Evolutionary conservation across 2,888 invertebrate genomes (phyloP), one percentile per base, ranked within the genome.

Genomic region (Spatulosminthurus flaviceps): DNA sequence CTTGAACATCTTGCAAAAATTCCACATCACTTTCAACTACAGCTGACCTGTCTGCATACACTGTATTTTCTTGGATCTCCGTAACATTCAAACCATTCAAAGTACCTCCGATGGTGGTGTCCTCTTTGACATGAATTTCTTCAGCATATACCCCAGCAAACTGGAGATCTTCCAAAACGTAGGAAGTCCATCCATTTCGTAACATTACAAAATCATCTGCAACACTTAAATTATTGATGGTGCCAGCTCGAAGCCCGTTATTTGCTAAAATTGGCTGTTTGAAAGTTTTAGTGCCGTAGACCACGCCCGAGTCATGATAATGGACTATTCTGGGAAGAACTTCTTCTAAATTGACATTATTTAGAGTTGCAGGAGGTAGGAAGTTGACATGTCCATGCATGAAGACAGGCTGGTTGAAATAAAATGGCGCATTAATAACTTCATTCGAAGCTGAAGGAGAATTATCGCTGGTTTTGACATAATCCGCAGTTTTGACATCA

Each of bases 251-350:
- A 19, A 80, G 28, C 28, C 80, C 80, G 9, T 66, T 0, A n/a
- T 66, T 16, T 0, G 75, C 79, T n/a, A 61, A 51, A 22, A 83
- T 71, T 0, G 67, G 64, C 5, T 28, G 16, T 13, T 19, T 26
- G 71, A 84, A 83, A 0, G 64, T 75, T 60, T 83, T 84, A 4
- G 34, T 19, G 13, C 84, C 84, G 0, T 72, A 22, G 19, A 84
- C 67, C 0, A 72, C 13, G 51, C 81, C 79, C 4, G 29, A n/a
- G 26, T 73, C 78, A 51, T 80, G 66, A 0, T 71, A 64, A 22
- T 75, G 71, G 0, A 83, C 82, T 43, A 83, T 79, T 29, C 41
- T 69, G 19, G 73, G 28, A 0, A 76, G 51, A 9, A 79, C 22
- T 42, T 77, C 43, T 0, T 82, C 81, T 69, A 84, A 67, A 42